Evolutionary conservation across 1,140 invertebrate genomes (phyloP).

Genomic region (Magallana gigas): DNA sequence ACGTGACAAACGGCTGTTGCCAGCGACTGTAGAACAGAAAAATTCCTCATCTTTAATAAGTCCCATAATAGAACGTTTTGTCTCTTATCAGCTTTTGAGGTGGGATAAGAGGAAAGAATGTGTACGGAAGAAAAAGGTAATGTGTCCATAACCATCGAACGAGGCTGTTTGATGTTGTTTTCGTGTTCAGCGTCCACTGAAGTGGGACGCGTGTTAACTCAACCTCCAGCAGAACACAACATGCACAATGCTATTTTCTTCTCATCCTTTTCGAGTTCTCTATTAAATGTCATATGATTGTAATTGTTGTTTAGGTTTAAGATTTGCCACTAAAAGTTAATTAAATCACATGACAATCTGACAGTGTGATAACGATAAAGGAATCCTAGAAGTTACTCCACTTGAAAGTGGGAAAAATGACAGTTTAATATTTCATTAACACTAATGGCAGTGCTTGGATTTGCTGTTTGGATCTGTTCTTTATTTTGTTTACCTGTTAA

Average conservation of each 20-base stretch:
- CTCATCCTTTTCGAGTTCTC: not conserved
- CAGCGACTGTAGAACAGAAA: not conserved
- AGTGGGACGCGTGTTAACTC: conserved; percentile 6
- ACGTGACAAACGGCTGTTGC: not conserved
- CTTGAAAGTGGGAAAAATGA: not conserved
- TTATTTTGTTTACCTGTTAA: no score
- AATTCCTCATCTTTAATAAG: conserved; percentile 16
- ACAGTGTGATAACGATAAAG: no score
- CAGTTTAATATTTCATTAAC: not conserved
- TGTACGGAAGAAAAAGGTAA: not conserved
- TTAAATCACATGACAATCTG: not conserved
- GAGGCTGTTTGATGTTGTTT: conserved; percentile 1
- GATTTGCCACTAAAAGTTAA: conserved; percentile 14
- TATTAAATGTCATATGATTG: not conserved
- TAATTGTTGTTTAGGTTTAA: not conserved
- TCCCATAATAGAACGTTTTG: not conserved
- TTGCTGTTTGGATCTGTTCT: not conserved
- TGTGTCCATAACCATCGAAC: not conserved
- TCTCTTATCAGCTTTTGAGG: conserved; percentile 25
- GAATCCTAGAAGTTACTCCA: not conserved
- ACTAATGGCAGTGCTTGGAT: not conserved
- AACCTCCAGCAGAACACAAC: not conserved
- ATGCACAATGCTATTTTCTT: not conserved
- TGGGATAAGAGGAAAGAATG: conserved; percentile 8
- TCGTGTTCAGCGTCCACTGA: not conserved